A percentile compares a stretch with the other conserved stretches of the same genome.
These are phyloP conservation scores for Syrphus vitripennis DNA, from an alignment of 2,888 invertebrate genomes.

Conservation along the genomic window DNA sequence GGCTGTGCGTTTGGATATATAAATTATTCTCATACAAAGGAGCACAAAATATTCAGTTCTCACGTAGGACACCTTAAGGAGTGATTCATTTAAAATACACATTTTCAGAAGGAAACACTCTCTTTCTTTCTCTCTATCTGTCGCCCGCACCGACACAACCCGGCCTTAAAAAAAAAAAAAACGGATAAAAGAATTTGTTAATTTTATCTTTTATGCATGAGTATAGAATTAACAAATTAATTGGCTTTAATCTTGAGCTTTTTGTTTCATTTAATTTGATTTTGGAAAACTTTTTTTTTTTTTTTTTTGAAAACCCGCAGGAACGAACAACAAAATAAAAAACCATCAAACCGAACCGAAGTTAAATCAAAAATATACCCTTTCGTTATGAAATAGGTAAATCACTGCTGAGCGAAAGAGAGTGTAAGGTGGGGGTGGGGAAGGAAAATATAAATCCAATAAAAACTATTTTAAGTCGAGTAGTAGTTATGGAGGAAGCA, in stretches of 20 bases:
- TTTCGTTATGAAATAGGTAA: constrained; percentile 6
- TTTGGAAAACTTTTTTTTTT: not conserved
- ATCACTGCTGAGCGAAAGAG: not conserved
- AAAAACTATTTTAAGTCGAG: constrained; percentile 60
- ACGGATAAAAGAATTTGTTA: not conserved
- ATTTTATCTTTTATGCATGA: not conserved
- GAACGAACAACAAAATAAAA: too few species aligned
- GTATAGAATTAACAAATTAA: not conserved
- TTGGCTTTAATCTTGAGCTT: not conserved
- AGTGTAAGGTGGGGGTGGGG: not conserved
- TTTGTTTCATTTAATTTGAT: not conserved
- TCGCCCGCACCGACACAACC: not conserved
- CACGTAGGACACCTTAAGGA: constrained; percentile 14
- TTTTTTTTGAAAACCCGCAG: not conserved
- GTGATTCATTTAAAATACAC: not conserved
- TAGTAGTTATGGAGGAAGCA: constrained; percentile 20
- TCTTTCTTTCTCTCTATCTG: too few species aligned
- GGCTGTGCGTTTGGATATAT: constrained; percentile 28
- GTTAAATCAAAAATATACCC: constrained; percentile 1
- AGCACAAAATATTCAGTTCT: not conserved
- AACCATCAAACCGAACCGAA: not conserved
- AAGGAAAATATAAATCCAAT: constrained; percentile 40
- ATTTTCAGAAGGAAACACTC: not conserved
- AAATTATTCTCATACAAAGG: constrained; percentile 3
- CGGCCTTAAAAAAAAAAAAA: not conserved